These are phyloP conservation scores for Hypercompe scribonia DNA, from an alignment of 2,888 invertebrate species.

Conservation along the genomic window DNA sequence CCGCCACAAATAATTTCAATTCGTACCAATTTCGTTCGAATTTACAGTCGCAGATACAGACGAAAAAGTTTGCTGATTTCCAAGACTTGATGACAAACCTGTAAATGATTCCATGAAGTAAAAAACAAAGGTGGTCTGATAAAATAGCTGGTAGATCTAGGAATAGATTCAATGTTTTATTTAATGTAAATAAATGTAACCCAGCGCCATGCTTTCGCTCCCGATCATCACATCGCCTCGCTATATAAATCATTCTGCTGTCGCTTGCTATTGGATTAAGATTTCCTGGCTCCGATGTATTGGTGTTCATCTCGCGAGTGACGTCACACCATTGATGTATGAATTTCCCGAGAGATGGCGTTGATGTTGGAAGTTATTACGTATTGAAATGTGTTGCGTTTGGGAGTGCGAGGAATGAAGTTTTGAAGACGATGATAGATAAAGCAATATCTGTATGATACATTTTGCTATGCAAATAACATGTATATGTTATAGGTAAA, in stretches of 20 bases:
- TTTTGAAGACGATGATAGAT: not conserved
- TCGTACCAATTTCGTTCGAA: too few species aligned
- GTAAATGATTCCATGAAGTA: too few species aligned
- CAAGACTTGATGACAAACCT: not conserved
- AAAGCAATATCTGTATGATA: not conserved
- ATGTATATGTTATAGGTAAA: not conserved
- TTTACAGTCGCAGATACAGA: not conserved
- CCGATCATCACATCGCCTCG: conserved; percentile 65
- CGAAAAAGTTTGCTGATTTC: not conserved
- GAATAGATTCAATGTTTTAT: not conserved
- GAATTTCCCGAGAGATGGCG: conserved; percentile 71
- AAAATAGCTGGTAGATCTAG: too few species aligned
- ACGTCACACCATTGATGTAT: conserved; percentile 65
- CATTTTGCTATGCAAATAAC: not conserved
- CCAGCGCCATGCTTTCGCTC: conserved; percentile 62
- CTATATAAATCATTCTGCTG: conserved; percentile 82
- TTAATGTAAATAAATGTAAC: not conserved
- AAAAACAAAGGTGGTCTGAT: not conserved
- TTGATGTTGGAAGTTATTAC: conserved; percentile 31
- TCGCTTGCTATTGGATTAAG: conserved; percentile 83
- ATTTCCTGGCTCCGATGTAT: conserved; percentile 70
- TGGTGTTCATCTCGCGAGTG: conserved; percentile 70
- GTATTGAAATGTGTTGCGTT: conserved; percentile 39
- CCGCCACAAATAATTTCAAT: too few species aligned
- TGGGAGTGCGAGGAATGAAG: conserved; percentile 19